Conservation (phyloP, 2,113 vertebrate genomes). For the Indri indri region DNA sequence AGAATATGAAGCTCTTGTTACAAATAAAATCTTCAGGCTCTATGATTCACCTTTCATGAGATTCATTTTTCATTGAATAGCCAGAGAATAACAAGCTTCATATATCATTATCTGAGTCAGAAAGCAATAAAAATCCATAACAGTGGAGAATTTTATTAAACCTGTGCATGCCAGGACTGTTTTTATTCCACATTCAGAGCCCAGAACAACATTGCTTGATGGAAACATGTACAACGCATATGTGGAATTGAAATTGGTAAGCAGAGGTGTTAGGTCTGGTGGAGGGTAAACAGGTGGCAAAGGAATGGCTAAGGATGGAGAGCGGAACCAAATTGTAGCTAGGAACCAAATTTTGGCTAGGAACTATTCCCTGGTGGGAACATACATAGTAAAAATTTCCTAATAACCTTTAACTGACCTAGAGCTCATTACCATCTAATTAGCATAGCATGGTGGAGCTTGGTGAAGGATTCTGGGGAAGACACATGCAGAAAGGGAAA, state of each 20-base stretch:
- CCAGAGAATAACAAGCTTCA: not conserved
- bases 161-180: not conserved
- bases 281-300: too few species aligned
- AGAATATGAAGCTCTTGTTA: not conserved
- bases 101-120: not conserved
- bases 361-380: too few species aligned
- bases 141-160: not conserved
- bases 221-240: not conserved
- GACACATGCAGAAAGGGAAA: too few species aligned
- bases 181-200: not conserved
- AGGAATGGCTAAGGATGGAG: too few species aligned
- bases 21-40: constrained; percentile 8
- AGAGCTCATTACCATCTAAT: too few species aligned
- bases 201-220: not conserved
- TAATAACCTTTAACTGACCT: too few species aligned
- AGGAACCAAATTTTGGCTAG: too few species aligned
- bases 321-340: too few species aligned
- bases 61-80: not conserved
- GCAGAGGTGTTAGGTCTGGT: too few species aligned
- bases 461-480: too few species aligned
- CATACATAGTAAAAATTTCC: too few species aligned
- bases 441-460: too few species aligned
- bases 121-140: not conserved
- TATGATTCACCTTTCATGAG: not conserved
- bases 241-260: not conserved